Evolutionary conservation across 1,140 invertebrate genomes (phyloP).

Genomic region (Pinna nobilis): DNA sequence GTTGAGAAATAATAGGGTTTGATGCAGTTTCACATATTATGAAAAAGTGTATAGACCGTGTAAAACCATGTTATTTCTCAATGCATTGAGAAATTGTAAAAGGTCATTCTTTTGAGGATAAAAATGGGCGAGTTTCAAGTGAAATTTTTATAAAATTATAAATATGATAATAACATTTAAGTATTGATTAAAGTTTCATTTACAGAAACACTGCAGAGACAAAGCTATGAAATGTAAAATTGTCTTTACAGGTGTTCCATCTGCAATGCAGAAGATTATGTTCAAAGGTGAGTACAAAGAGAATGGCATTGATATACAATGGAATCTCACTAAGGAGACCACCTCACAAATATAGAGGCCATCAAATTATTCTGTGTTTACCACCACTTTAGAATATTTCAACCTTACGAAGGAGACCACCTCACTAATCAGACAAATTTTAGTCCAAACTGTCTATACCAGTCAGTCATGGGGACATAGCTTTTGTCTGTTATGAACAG

Average conservation of each 20-base stretch:
- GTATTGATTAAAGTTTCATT: not conserved
- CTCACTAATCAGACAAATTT: no score
- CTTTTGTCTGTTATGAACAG: not conserved
- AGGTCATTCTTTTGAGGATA: no score
- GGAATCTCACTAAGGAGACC: not conserved
- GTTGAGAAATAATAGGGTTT: not conserved
- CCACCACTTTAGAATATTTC: not conserved
- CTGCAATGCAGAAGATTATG: slow-evolving; percentile 93
- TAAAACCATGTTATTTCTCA: no score
- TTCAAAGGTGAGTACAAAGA: slow-evolving; percentile 82
- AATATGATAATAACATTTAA: no score
- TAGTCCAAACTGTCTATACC: not conserved
- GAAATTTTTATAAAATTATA: no score
- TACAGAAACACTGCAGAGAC: not conserved
- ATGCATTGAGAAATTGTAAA: not conserved
- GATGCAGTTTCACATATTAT: not conserved
- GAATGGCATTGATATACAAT: no score
- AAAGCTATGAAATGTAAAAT: not conserved
- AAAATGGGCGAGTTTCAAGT: not conserved
- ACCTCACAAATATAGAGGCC: not conserved
- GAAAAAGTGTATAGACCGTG: not conserved
- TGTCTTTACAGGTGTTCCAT: slow-evolving; percentile 81
- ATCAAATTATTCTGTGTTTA: not conserved
- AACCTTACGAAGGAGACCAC: no score
- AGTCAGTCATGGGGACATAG: no score